Percentiles rank a stretch among this genome's conserved stretches.
Conservation (phyloP, 2,113 vertebrate species). For the Etheostoma cragini region DNA sequence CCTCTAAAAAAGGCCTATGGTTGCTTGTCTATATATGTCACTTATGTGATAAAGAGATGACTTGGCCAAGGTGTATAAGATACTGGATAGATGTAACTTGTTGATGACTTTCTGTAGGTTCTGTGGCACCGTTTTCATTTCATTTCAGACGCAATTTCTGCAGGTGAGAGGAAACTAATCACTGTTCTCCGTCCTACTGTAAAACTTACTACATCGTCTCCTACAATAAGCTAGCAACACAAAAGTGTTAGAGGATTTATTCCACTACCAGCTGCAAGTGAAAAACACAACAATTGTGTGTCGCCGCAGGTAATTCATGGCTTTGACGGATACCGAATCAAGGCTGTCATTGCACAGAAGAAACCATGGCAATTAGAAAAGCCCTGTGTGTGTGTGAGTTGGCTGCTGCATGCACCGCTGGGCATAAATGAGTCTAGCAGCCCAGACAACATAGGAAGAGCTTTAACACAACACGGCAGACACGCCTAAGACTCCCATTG, state of each 20-base stretch:
- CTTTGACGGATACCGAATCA: conserved; percentile 71
- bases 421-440: conserved; percentile 80
- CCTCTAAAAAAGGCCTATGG: background rate
- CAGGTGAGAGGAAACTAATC: conserved; percentile 20
- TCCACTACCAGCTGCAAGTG: conserved; percentile 65
- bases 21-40: conserved; percentile 1
- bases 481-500: conserved; percentile 82
- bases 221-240: conserved; percentile 26
- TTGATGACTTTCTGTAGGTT: background rate
- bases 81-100: background rate
- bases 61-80: background rate
- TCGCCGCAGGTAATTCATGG: conserved; percentile 69
- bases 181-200: conserved; percentile 10
- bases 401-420: conserved; percentile 79
- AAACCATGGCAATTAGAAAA: conserved; percentile 81
- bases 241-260: conserved; percentile 55
- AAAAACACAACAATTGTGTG: conserved; percentile 64
- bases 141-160: background rate
- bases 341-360: conserved; percentile 66
- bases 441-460: conserved; percentile 71
- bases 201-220: conserved; percentile 32
- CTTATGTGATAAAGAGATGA: background rate
- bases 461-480: conserved; percentile 78
- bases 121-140: background rate
- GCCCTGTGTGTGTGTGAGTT: conserved; percentile 63